phyloP scores from a whole-genome alignment of 2,113 vertebrate genomes.

The Ondatra zibethicus region DNA sequence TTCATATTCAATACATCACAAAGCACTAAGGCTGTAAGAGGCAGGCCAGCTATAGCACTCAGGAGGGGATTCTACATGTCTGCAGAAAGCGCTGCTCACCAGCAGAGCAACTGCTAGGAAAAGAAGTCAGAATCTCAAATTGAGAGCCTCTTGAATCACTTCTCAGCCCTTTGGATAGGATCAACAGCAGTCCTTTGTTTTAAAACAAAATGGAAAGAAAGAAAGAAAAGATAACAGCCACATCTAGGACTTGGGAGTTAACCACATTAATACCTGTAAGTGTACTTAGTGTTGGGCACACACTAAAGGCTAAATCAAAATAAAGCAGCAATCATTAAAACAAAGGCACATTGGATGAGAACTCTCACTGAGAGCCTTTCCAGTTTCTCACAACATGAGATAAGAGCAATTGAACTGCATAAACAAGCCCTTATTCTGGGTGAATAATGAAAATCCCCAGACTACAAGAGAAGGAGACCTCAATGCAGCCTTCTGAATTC shows the following conservation, averaged over 20 bases:
- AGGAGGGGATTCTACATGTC: not conserved
- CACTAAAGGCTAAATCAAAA: not conserved
- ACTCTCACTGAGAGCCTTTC: not conserved
- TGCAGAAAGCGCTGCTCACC: not conserved
- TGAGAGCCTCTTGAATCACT: not conserved
- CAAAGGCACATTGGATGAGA: not conserved
- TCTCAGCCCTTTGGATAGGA: not conserved
- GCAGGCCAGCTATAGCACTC: too few relatives aligned
- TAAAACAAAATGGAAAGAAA: not conserved
- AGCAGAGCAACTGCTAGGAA: not conserved
- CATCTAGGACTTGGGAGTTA: not conserved
- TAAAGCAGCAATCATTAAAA: not conserved
- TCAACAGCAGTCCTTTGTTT: not conserved
- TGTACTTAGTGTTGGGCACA: not conserved
- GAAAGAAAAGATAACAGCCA: not conserved
- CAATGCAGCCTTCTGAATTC: not conserved
- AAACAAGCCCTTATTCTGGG: not conserved
- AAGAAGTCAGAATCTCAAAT: not conserved
- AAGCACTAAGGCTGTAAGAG: not conserved
- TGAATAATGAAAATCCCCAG: not conserved
- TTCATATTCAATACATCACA: not conserved
- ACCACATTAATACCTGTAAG: not conserved
- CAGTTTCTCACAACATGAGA: not conserved
- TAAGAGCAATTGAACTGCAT: not conserved
- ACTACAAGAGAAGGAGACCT: not conserved